Conservation (phyloP, 2,888 invertebrate genomes). For the Spialia ferax region DNA sequence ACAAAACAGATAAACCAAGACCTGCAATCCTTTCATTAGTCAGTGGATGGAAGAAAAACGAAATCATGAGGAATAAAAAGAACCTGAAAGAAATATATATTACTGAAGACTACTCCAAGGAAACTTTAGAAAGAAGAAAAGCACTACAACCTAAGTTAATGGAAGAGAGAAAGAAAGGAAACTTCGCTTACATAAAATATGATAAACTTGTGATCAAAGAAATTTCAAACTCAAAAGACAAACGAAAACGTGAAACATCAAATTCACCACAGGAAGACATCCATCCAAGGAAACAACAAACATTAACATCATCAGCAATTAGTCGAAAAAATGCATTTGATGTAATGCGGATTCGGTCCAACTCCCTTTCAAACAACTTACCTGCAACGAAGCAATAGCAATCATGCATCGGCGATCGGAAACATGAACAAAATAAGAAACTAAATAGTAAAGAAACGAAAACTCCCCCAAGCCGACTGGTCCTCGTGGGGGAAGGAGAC, state of each 20-base stretch:
- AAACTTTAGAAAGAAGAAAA: constrained; percentile 48
- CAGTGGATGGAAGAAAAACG: constrained; percentile 44
- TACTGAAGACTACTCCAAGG: constrained; percentile 50
- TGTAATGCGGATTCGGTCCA: constrained; percentile 45
- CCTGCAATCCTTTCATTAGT: neutral
- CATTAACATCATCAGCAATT: constrained; percentile 33
- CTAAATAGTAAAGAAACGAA: constrained; percentile 17
- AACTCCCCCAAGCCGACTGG: constrained; percentile 43
- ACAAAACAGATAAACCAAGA: neutral
- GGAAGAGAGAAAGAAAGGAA: constrained; percentile 21
- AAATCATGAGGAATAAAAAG: constrained; percentile 48
- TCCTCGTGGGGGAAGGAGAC: constrained; percentile 46
- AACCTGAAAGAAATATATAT: constrained; percentile 43
- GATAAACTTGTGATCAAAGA: constrained; percentile 50
- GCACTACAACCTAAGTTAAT: constrained; percentile 40
- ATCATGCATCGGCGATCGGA: constrained; percentile 46
- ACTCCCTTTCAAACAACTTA: constrained; percentile 44
- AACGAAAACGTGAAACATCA: constrained; percentile 42
- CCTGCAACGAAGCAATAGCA: constrained; percentile 48
- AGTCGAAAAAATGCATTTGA: constrained; percentile 48
- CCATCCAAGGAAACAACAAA: constrained; percentile 44
- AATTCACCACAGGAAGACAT: constrained; percentile 34
- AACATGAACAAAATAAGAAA: constrained; percentile 36
- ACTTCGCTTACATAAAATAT: constrained; percentile 46
- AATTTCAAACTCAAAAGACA: constrained; percentile 28